Evolutionary conservation across 2,888 invertebrate species (phyloP), one percentile per base, ranked within the genome.

Genomic region (Phyto melanocephala): DNA sequence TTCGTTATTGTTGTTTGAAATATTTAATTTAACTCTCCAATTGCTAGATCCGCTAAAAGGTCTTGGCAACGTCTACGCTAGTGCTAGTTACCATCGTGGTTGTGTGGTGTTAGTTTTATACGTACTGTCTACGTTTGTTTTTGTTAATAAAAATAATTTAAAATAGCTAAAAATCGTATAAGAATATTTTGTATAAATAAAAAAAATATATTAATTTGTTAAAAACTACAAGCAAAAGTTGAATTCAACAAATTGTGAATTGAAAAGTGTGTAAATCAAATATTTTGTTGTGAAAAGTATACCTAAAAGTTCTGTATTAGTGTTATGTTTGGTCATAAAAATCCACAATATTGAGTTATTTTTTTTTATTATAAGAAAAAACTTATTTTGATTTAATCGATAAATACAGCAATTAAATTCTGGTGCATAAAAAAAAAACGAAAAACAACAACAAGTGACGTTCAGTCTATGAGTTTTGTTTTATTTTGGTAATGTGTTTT

Each of bases 1-100:
- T 28, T 42, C 24, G 20, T 63, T 24, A 17, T 28, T 24, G 15
- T 56, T 65, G 33, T 58, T 65, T 60, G 78, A 56, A 40, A 24
- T 28, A 20, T 33, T 67, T 45, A 71, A 67, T 40, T 22, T 6
- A 60, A 33, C 58, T 35, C 52, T 76, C 45, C 56, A 60, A 78
- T 83, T 68, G 70, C 70, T 74, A 74, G 77, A 83, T 79, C 83
- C 79, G 58, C 71, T 70, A 33, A 63, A 77, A 80, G 63, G 72
- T 78, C 84, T 84, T 85, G 83, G 81, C 84, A 85, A 86, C 82
- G 85, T 80, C 78, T 80, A 42, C 65, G 33, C 75, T 78, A 84
- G 86, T 85, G 85, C 85, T 89, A 87, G 85, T 88, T 87, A 87
- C 85, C 86, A 85, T 88, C 86, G 87, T 85, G 87, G 87, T 88